A percentile compares a stretch with the other conserved stretches of the same genome.
These are phyloP conservation scores for Apamea anceps DNA, from an alignment of 2,888 invertebrate species.

Conservation along the genomic window DNA sequence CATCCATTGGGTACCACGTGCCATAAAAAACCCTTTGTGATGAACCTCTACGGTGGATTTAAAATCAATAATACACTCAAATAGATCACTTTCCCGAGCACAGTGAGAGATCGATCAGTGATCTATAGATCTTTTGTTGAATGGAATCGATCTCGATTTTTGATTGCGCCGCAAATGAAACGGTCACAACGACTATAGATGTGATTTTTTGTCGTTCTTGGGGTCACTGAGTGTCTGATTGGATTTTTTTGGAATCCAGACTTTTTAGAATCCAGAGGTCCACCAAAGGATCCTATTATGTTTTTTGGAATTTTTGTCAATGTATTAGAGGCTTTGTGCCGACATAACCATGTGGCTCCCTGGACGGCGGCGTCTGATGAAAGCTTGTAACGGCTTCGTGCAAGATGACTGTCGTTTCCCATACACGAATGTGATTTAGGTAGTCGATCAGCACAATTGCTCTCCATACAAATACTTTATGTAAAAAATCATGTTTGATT, in stretches of 20 bases:
- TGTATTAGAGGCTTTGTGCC: conserved; percentile 30
- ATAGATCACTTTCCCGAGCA: conserved; percentile 85
- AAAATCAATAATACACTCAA: conserved; percentile 87
- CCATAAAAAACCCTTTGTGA: conserved; percentile 74
- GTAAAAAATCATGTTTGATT: not conserved
- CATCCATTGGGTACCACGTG: conserved; percentile 58
- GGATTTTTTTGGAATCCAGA: conserved; percentile 61
- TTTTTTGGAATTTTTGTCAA: conserved; percentile 41
- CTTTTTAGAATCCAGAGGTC: conserved; percentile 44
- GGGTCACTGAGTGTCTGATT: conserved; percentile 66
- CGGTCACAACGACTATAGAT: conserved; percentile 71
- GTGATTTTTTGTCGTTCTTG: conserved; percentile 69
- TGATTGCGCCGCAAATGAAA: conserved; percentile 83
- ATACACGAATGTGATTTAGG: not conserved
- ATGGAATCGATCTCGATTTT: conserved; percentile 84
- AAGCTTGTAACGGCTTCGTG: not conserved
- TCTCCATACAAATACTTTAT: not conserved
- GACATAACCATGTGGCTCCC: conserved; percentile 9
- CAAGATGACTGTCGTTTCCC: not conserved
- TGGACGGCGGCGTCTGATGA: not conserved
- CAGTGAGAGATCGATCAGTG: conserved; percentile 88
- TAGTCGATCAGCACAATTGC: not conserved
- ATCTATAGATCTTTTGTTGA: conserved; percentile 86
- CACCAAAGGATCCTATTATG: conserved; percentile 56
- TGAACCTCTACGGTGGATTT: conserved; percentile 83